Percentiles rank a stretch among this genome's conserved stretches.
Evolutionary conservation across 1,140 invertebrate genomes (phyloP).

Genomic region (Spodoptera litura): DNA sequence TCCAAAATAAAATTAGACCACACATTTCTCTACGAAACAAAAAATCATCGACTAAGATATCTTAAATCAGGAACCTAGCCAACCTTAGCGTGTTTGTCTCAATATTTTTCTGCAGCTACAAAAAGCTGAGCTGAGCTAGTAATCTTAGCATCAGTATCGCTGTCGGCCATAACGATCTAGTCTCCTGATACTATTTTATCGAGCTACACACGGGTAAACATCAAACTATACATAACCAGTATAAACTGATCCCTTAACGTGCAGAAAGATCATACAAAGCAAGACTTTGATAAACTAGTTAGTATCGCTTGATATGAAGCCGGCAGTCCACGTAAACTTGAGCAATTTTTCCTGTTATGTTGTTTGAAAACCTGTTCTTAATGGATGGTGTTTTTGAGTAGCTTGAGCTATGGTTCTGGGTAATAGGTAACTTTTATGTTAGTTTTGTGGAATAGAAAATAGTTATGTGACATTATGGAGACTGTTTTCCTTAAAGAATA

Average conservation of each 20-base stretch:
- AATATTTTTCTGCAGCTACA: conserved; percentile 27
- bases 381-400: conserved; percentile 1
- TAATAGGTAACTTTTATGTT: not conserved
- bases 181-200: conserved; percentile 40
- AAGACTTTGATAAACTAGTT: no score
- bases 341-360: conserved; percentile 44
- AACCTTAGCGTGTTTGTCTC: conserved; percentile 2
- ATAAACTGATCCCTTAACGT: no score
- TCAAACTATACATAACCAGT: no score
- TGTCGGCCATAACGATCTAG: conserved; percentile 43
- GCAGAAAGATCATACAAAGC: no score
- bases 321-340: conserved; percentile 41
- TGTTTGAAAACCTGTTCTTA: conserved; percentile 33
- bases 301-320: no score
- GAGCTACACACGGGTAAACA: not conserved
- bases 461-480: no score
- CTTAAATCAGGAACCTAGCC: not conserved
- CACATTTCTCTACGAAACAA: not conserved
- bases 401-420: not conserved
- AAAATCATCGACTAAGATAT: not conserved
- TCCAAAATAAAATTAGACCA: no score
- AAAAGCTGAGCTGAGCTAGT: conserved; percentile 39
- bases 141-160: conserved; percentile 45
- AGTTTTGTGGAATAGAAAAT: not conserved
- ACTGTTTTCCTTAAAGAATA: no score